These are phyloP conservation scores for Sebastes variabilis DNA, from an alignment of 2,797 vertebrate genomes.

Conservation along the genomic window DNA sequence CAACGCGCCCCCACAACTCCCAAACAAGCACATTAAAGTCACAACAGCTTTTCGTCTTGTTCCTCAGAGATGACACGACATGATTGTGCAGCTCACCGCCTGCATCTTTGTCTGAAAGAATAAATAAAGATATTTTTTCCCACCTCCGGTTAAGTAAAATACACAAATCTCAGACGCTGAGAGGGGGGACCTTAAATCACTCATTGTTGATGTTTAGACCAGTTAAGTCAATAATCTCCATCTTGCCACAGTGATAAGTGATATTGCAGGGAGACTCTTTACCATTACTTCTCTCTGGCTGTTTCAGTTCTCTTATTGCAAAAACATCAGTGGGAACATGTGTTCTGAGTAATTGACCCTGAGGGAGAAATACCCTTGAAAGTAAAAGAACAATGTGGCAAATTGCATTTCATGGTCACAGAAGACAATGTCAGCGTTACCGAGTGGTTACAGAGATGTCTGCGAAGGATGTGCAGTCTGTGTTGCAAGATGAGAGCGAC, in stretches of 20 bases:
- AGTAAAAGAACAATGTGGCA: conserved; percentile 55
- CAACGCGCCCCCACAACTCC: conserved; percentile 41
- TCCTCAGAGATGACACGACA: conserved; percentile 12
- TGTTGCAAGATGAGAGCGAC: conserved; percentile 9
- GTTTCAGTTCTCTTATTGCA: conserved; percentile 46
- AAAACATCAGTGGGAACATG: conserved; percentile 51
- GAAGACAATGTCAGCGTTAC: conserved; percentile 20
- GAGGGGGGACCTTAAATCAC: conserved; percentile 50
- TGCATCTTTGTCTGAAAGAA: conserved; percentile 42
- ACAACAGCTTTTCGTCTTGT: conserved; percentile 60
- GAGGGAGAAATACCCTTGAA: conserved; percentile 19
- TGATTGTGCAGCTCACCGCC: not conserved
- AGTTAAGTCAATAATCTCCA: conserved; percentile 77
- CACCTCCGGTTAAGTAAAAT: conserved; percentile 57
- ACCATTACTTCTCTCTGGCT: conserved; percentile 51
- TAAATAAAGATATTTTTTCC: conserved; percentile 50
- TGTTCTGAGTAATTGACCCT: conserved; percentile 44
- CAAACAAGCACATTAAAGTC: conserved; percentile 69
- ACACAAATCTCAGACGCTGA: conserved; percentile 54
- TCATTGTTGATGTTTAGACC: conserved; percentile 74
- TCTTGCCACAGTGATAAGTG: conserved; percentile 72
- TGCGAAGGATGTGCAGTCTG: conserved; percentile 1
- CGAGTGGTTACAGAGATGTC: conserved; percentile 1
- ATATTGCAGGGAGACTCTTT: conserved; percentile 56
- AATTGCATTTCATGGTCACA: conserved; percentile 27